Conservation (phyloP, 2,888 invertebrate species). For the Hirtodrosophila confusa region DNA sequence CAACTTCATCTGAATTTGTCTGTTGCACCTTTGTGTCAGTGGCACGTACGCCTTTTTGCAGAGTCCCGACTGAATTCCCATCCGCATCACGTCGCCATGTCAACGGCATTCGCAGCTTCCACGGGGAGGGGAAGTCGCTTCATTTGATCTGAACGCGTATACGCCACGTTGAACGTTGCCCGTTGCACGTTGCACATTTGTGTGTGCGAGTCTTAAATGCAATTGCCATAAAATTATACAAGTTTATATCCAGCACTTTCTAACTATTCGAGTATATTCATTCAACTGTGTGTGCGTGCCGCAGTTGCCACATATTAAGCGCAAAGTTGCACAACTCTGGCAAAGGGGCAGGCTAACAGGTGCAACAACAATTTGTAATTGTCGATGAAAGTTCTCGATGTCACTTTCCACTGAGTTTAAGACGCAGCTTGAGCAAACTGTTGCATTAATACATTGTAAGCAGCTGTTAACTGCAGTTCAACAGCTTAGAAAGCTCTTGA, state of each 20-base stretch:
- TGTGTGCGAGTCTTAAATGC: slow-evolving; percentile 35
- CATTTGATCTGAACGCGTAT: slow-evolving; percentile 61
- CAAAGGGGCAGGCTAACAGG: neutral
- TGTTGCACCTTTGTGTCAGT: slow-evolving; percentile 37
- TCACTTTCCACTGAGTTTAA: neutral
- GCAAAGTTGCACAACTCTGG: slow-evolving; percentile 1
- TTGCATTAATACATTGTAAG: neutral
- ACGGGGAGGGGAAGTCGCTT: slow-evolving; percentile 28
- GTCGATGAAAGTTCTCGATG: slow-evolving; percentile 2
- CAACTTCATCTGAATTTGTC: slow-evolving; percentile 37
- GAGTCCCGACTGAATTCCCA: slow-evolving; percentile 7
- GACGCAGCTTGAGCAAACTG: neutral
- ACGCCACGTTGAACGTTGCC: slow-evolving; percentile 41
- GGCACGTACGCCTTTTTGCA: slow-evolving; percentile 23
- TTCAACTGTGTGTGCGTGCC: slow-evolving; percentile 29
- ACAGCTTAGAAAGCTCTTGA: no score
- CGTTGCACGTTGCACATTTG: slow-evolving; percentile 17
- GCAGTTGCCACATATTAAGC: slow-evolving; percentile 21
- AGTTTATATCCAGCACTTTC: slow-evolving; percentile 17
- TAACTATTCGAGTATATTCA: slow-evolving; percentile 4
- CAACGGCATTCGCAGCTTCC: slow-evolving; percentile 34
- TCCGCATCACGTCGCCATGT: slow-evolving; percentile 43
- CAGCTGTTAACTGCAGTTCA: neutral
- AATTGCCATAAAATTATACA: slow-evolving; percentile 59
- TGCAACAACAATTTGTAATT: slow-evolving; percentile 8